Base-by-base conservation (phyloP, 2,113 vertebrate species). In the Xenopus tropicalis region DNA sequence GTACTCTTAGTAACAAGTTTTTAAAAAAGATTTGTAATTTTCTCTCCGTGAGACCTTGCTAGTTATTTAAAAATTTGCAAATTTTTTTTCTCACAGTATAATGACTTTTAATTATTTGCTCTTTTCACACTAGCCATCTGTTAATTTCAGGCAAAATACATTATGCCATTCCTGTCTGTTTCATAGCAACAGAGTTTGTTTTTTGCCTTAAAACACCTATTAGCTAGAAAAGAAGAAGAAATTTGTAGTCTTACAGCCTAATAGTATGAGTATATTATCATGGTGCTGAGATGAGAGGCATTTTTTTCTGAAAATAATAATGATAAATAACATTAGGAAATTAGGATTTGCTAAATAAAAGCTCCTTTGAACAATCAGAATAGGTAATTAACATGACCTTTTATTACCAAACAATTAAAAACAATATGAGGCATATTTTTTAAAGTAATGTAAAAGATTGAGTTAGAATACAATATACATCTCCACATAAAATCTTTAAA, bases 61-160 rank as follows among this genome's bases (percentile, higher is more conserved):
- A 37, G 6, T 37, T 7, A 37, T 9, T 3, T 37, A 37, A 37
- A 3, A 6, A 8, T 37, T 37, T 37, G 6, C 6, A 37, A 37
- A 37, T 13, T 23, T 64, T 64, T 21, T 24, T 61, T 61, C 12
- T 19, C 20, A 59, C 43, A 70, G 44, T 6, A 46, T 42, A 61
- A 61, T n/a, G 14, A 24, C 14, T 56, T 65, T 37, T 61, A 24
- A 8, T 42, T 58, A 42, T 57, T 58, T 29, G 52, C 14, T 66
- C 22, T 58, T 66, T 66, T 46, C 42, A 74, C 71, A 66, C 54
- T 43, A 66, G 56, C 71, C 71, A 74, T 74, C 71, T 74, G 71
- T 48, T 74, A 48, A 58, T 74, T 63, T 46, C 37, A 74, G 42
- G 63, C 59, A 72, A 21, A 66, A 48, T 22, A 66, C n/a, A 25